Evolutionary conservation across 2,888 invertebrate species (phyloP).

Genomic region (Mellilla xanthometata): DNA sequence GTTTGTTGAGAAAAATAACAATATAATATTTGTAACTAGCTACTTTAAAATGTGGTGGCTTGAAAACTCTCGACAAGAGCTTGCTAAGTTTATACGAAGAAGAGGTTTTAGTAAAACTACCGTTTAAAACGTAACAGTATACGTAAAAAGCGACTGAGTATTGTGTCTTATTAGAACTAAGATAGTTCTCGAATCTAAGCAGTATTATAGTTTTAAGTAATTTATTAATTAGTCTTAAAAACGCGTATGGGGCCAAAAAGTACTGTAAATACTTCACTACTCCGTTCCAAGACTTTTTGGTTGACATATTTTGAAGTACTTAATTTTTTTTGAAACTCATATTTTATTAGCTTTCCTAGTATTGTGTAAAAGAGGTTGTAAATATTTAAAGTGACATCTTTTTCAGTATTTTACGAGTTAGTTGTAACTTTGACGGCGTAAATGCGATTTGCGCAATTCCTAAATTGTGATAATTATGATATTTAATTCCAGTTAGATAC

Average conservation of each 20-base stretch:
- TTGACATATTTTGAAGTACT: slow-evolving; percentile 33
- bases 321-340: slow-evolving; percentile 20
- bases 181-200: slow-evolving; percentile 47
- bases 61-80: neutral
- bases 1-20: no score
- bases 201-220: slow-evolving; percentile 71
- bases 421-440: slow-evolving; percentile 45
- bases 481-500: slow-evolving; percentile 59
- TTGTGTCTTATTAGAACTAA: slow-evolving; percentile 38
- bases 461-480: slow-evolving; percentile 74
- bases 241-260: slow-evolving; percentile 68
- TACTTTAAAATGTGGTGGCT: no score
- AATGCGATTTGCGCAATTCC: slow-evolving; percentile 64
- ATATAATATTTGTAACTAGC: no score
- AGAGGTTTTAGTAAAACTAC: slow-evolving; percentile 23
- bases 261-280: slow-evolving; percentile 58
- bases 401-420: slow-evolving; percentile 50
- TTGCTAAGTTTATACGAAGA: slow-evolving; percentile 21
- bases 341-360: slow-evolving; percentile 13
- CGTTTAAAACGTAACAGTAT: slow-evolving; percentile 28
- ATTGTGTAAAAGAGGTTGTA: slow-evolving; percentile 18
- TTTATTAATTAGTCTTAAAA: slow-evolving; percentile 51
- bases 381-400: slow-evolving; percentile 42
- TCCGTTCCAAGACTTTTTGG: slow-evolving; percentile 59
- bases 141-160: slow-evolving; percentile 36